These are phyloP conservation scores for Cromileptes altivelis DNA, from an alignment of 2,113 vertebrate genomes.

Conservation along the genomic window DNA sequence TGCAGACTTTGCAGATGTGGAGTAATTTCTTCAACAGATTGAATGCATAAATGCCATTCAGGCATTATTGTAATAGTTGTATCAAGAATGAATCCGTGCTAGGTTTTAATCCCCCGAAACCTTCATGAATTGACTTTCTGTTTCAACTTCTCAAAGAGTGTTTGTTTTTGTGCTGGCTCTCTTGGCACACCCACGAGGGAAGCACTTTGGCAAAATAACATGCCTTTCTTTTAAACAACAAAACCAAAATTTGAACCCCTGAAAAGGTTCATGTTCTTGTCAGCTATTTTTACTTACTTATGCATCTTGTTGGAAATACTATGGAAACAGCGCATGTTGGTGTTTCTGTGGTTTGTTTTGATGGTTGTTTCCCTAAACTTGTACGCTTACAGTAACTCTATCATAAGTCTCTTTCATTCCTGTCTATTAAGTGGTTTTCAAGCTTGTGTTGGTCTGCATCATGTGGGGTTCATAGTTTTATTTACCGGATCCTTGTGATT, in stretches of 20 bases:
- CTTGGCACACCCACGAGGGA: constrained; percentile 44
- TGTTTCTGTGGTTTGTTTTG: constrained; percentile 27
- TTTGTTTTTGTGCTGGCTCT: constrained; percentile 50
- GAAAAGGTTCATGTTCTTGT: constrained; percentile 16
- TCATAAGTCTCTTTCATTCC: constrained; percentile 10
- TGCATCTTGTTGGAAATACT: constrained; percentile 3
- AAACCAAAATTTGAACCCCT: constrained; percentile 21
- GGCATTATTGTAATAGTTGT: constrained; percentile 13
- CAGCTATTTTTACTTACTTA: constrained; percentile 30
- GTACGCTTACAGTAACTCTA: background rate
- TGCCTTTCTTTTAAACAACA: constrained; percentile 20
- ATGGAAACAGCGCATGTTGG: background rate
- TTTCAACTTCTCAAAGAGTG: constrained; percentile 53
- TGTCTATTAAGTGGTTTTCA: constrained; percentile 32
- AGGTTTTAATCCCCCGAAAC: constrained; percentile 10
- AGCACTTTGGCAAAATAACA: constrained; percentile 13
- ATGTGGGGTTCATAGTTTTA: constrained; percentile 17
- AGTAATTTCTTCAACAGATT: constrained; percentile 17
- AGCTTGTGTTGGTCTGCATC: constrained; percentile 16
- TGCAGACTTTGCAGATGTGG: constrained; percentile 4
- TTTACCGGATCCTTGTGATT: constrained; percentile 40
- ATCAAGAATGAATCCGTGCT: background rate
- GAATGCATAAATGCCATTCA: constrained; percentile 18
- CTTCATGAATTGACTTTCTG: constrained; percentile 53
- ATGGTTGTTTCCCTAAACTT: constrained; percentile 14